Base-by-base conservation (phyloP, 2,113 vertebrate species). In the Piliocolobus tephrosceles region DNA sequence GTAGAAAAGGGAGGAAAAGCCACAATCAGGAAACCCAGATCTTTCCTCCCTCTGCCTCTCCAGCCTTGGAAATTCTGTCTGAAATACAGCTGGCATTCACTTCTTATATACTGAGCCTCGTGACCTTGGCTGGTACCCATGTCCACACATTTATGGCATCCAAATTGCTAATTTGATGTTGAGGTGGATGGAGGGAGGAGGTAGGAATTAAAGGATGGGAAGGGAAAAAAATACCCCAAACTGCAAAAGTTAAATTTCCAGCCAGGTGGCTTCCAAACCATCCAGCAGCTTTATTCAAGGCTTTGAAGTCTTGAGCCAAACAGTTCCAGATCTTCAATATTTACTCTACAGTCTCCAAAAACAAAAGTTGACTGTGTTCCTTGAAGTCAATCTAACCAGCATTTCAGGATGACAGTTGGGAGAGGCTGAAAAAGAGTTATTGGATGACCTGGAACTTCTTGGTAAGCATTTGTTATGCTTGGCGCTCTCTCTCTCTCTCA, bases 311-410 rank as follows among this genome's bases (percentile, higher is more conserved):
- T 32, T 47, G 55, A 92, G 97, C 97, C 96, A 97, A 97, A 47
- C 55, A 85, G 61, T 96, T 96, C 88, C 96, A 97, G 90, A 96
- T 96, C 94, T 90, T 78, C 76, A 98, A 96, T 98, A 97, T 98
- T 98, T 98, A 97, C 79, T 66, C 96, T 57, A 23, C 94, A 94
- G 98, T 97, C 96, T 97, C 97, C 96, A 97, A 97, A 98, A 97
- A 97, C 96, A 98, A 97, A 97, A 97, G 61, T 81, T 92, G 96
- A 96, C 84, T 96, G 73, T 96, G 88, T 96, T 96, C 78, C 95
- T 96, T 98, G 81, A 95, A 97, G 94, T 86, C 93, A 97, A 80
- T 97, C 94, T 91, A 66, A 64, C 84, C 91, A 96, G 90, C 85
- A 88, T 98, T 98, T 97, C 68, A 85, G 81, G 55, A 94, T 97